These are phyloP conservation scores for Machaerirhynchus nigripectus DNA, from an alignment of 2,113 vertebrate species.

Conservation along the genomic window DNA sequence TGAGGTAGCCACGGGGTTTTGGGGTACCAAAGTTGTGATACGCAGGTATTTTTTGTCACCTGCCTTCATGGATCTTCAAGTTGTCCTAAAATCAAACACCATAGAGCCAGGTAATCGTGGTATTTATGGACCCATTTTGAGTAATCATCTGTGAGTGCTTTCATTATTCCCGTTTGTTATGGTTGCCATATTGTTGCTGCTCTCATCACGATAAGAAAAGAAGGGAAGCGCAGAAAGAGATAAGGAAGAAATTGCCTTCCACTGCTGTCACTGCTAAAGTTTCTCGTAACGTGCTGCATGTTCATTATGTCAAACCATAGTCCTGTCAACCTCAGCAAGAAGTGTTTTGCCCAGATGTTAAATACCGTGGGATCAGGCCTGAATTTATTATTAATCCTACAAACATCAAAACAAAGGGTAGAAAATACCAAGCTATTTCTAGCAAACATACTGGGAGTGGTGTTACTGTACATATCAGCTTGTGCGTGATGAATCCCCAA, in stretches of 20 bases:
- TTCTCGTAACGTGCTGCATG: background rate
- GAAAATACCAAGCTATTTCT: slow-evolving; percentile 9
- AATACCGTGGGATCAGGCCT: background rate
- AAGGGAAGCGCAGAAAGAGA: background rate
- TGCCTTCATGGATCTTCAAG: background rate
- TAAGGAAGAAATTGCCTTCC: background rate
- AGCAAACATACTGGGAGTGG: background rate
- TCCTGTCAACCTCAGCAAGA: background rate
- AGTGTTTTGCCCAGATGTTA: background rate
- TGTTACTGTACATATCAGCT: background rate
- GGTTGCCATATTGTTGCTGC: background rate
- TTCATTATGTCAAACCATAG: background rate
- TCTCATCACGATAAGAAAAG: background rate
- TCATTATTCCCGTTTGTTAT: background rate
- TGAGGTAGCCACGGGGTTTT: background rate
- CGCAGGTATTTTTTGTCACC: background rate
- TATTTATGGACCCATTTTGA: background rate
- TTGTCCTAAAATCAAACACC: background rate
- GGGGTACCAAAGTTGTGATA: background rate
- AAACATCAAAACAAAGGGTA: slow-evolving; percentile 10
- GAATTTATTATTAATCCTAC: background rate
- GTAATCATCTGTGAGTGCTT: background rate
- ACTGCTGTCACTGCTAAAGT: background rate
- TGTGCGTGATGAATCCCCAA: background rate
- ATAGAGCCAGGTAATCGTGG: rapidly evolving